These are phyloP conservation scores for Cephus cinctus DNA, from an alignment of 1,140 invertebrate species.

Conservation along the genomic window DNA sequence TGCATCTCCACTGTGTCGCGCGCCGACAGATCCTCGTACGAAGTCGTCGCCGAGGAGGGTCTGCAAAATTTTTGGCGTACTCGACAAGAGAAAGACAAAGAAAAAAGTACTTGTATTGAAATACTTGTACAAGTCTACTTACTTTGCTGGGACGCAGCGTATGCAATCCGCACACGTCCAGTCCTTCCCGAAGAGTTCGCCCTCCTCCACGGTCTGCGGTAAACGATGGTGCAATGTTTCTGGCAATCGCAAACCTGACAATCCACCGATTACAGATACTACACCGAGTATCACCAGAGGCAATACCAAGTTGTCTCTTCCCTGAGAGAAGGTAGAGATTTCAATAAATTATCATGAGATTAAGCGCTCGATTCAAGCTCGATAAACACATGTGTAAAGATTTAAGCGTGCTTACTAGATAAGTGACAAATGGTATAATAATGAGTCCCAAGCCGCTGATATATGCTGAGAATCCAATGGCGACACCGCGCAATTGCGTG, in stretches of 20 bases:
- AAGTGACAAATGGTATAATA: constrained; percentile 88
- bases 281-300: constrained; percentile 79
- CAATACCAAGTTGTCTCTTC: constrained; percentile 77
- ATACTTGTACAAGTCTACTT: constrained; percentile 24
- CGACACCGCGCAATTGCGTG: constrained; percentile 79
- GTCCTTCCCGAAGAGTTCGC: constrained; percentile 84
- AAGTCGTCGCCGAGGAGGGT: constrained; percentile 35
- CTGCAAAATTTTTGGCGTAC: constrained; percentile 16
- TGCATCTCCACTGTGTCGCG: constrained; percentile 23
- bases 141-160: constrained; percentile 66
- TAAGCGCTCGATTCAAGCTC: neutral
- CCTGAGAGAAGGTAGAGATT: constrained; percentile 55
- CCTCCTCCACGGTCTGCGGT: constrained; percentile 83
- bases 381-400: constrained; percentile 11
- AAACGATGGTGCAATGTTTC: constrained; percentile 78
- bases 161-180: constrained; percentile 74
- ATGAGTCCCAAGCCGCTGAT: constrained; percentile 83
- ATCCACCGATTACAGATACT: constrained; percentile 74
- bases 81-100: too few species aligned
- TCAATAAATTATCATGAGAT: constrained; percentile 15
- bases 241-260: constrained; percentile 75
- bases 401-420: constrained; percentile 64
- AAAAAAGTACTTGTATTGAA: too few species aligned
- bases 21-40: constrained; percentile 49
- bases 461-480: constrained; percentile 86